Percentiles rank a stretch among this genome's conserved stretches.
Evolutionary conservation across 2,797 vertebrate species (phyloP).

Genomic region (Pristis pectinata): DNA sequence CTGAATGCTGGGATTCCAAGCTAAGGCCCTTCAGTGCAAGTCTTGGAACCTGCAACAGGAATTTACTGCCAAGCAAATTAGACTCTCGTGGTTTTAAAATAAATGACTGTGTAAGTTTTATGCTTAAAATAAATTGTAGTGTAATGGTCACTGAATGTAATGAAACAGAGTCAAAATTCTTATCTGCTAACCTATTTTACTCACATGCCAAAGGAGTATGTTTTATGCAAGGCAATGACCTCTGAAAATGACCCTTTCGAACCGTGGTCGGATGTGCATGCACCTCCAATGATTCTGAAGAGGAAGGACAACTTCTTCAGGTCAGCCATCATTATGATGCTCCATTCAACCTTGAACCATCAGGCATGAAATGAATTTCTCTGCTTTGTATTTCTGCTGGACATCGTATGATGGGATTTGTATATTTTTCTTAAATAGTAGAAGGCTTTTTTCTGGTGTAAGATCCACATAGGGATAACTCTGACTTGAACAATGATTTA

Average conservation of each 20-base stretch:
- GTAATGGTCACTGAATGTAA: not conserved
- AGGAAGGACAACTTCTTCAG: constrained; percentile 58
- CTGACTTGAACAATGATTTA: too few species aligned
- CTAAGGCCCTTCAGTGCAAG: not conserved
- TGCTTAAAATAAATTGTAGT: not conserved
- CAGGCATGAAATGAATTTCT: not conserved
- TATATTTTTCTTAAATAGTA: not conserved
- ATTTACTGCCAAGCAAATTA: not conserved
- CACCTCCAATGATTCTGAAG: constrained; percentile 44
- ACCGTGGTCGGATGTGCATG: constrained; percentile 51
- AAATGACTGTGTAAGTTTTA: not conserved
- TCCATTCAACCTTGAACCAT: not conserved
- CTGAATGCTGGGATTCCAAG: not conserved
- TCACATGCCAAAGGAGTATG: constrained; percentile 43
- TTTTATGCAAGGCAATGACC: constrained; percentile 52
- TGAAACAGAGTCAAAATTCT: not conserved
- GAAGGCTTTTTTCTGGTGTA: too few species aligned
- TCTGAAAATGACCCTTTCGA: constrained; percentile 41
- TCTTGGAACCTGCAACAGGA: not conserved
- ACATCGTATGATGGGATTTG: not conserved
- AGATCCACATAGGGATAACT: too few species aligned
- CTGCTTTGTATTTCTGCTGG: not conserved
- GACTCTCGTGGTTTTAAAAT: not conserved
- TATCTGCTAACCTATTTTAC: not conserved
- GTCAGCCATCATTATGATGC: constrained; percentile 44